Evolutionary conservation across 2,113 vertebrate genomes (phyloP).

Genomic region (Chlamydotis undulata): DNA sequence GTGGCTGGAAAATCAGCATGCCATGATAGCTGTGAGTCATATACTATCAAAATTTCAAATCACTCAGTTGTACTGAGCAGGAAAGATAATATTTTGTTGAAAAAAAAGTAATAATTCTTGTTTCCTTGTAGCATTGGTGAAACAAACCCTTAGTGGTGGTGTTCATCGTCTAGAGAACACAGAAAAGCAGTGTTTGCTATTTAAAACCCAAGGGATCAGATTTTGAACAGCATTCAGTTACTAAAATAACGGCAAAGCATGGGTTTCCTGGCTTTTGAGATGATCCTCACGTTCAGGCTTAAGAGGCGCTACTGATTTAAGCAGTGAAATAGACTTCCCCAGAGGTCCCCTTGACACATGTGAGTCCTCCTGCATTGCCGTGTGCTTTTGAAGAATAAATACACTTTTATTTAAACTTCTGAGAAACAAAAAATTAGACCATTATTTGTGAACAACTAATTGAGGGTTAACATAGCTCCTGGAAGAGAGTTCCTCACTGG

Average conservation of each 20-base stretch:
- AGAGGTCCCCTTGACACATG: not conserved
- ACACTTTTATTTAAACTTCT: too few relatives aligned
- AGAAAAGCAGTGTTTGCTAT: not conserved
- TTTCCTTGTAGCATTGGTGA: rapidly evolving
- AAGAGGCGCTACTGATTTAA: not conserved
- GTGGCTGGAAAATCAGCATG: rapidly evolving
- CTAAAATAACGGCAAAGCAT: not conserved
- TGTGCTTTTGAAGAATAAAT: not conserved
- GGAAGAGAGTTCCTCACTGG: too few relatives aligned
- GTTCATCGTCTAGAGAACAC: not conserved
- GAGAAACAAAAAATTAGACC: too few relatives aligned
- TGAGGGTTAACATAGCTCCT: too few relatives aligned
- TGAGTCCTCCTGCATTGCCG: not conserved
- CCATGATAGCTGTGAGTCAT: not conserved
- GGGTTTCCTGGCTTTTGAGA: not conserved
- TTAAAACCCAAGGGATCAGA: not conserved
- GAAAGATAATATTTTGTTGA: not conserved
- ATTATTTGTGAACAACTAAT: too few relatives aligned
- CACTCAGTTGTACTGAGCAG: not conserved
- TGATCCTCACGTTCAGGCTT: not conserved
- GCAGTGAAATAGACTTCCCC: not conserved
- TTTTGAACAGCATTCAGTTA: not conserved
- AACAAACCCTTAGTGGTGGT: not conserved
- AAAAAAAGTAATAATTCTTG: not conserved
- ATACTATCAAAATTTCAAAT: not conserved